These are phyloP conservation scores for Diachasma alloeum DNA, from an alignment of 1,140 invertebrate genomes.

Conservation along the genomic window DNA sequence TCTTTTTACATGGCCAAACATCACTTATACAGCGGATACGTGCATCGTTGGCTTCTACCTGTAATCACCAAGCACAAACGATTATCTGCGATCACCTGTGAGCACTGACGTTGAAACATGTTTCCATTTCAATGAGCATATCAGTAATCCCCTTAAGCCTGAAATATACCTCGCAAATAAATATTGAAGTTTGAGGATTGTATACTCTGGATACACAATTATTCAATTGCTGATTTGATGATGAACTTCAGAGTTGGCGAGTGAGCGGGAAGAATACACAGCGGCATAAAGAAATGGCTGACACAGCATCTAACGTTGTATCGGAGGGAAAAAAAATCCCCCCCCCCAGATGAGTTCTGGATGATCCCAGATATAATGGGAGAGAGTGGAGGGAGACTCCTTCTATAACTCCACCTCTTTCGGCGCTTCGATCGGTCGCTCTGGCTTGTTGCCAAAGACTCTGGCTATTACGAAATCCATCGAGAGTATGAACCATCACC, in stretches of 20 bases:
- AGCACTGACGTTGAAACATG: constrained; percentile 6
- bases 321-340: neutral
- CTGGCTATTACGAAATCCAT: constrained; percentile 25
- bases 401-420: neutral
- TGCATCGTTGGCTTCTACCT: neutral
- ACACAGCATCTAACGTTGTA: constrained; percentile 10
- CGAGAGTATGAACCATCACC: constrained; percentile 12
- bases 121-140: constrained; percentile 5
- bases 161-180: neutral
- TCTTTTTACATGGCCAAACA: neutral
- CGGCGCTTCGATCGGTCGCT: constrained; percentile 9
- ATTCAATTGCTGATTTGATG: neutral
- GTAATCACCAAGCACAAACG: constrained; percentile 8
- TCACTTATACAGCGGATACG: constrained; percentile 1
- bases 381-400: neutral
- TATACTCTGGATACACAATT: too few relatives aligned
- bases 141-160: neutral
- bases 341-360: neutral
- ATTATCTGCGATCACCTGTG: constrained; percentile 9
- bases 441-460: constrained; percentile 24
- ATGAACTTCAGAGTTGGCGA: neutral
- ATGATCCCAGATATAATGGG: constrained; percentile 17
- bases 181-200: too few relatives aligned
- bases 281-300: constrained; percentile 12
- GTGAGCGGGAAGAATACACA: neutral